Base-by-base conservation (phyloP, 2,888 invertebrate genomes). In the Nowickia ferox region DNA sequence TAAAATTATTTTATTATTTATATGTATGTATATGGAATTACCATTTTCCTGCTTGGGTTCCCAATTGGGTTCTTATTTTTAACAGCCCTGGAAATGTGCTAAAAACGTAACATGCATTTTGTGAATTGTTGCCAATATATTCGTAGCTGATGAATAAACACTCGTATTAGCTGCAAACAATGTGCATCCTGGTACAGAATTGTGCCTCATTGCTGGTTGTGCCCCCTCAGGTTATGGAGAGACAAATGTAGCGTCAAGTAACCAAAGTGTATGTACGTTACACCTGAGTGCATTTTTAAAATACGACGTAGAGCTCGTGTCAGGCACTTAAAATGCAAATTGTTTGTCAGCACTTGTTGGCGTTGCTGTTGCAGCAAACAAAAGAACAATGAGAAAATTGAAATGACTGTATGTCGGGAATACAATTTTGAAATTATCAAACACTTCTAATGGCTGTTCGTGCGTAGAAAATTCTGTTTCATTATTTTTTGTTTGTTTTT, bases 281-380 rank as follows among this genome's bases (percentile, higher is more conserved):
- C 82, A 83, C 76, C 76, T 86, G 86, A 83, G 72, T 76, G 86
- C 79, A 53, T 83, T 79, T 72, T 30, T 66, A 55, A 83, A 66
- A 79, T 76, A 79, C 66, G 55, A 22, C 53, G 71, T 74, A 61
- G 53, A 74, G 75, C 65, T 78, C 69, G 71, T 78, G 82, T 79
- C 86, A 72, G 55, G 53, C 82, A 71, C 57, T 79, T 75, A 75
- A 80, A 78, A 85, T 85, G 77, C 76, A 86, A 86, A 83, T 83
- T 86, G 71, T 83, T 74, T 76, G 66, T 72, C 72, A 71, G 79
- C 72, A 83, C 76, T 79, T 61, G 65, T 19, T 76, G 30, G 68
- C 22, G n/a, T 44, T 55, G 53, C 15, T 48, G 68, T 17, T 17
- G 38, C 55, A 78, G 46, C 13, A n/a, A 48, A 30, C 30, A 30